Evolutionary conservation across 2,113 vertebrate species (phyloP), one percentile per base, ranked within the genome.

Genomic region (Vulpes lagopus): DNA sequence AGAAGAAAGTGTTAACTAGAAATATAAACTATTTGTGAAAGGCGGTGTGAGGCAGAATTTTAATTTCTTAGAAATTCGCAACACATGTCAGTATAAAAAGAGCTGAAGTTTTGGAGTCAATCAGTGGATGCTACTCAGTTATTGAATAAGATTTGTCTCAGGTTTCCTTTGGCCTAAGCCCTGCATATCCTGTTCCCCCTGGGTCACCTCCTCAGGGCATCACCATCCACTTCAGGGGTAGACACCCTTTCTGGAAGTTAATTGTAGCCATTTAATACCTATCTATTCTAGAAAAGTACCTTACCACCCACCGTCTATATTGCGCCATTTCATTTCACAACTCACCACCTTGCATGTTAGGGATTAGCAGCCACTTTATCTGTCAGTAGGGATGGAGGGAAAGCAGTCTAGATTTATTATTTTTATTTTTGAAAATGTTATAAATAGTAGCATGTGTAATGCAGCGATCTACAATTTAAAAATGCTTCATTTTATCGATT

Each of bases 151-250:
- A 92, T 16, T 38, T 11, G 5, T 23, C 74, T 73, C 23, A 23
- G 9, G 0, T 53, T 90, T 53, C 0, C 8, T 11, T 38, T 83
- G n/a, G 9, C 1, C 12, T 57, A 4, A 71, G 0, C 1, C 7
- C 53, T 55, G 27, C 5, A 65, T 49, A 2, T 9, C 8, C 2
- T 3, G 0, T 10, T 20, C 2, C 1, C 10, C 2, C 27, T 0
- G 8, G 14, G 5, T 11, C 16, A 8, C 0, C 4, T 27, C 27
- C 0, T 4, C 0, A 15, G 1, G 27, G 4, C 0, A 55, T 62
- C 49, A 32, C 30, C 49, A 22, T 1, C 0, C 8, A 6, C 17
- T 17, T 65, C 0, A 59, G 6, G 16, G 2, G 0, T 17, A 60
- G 11, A 16, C 7, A 38, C 43, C 7, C 43, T 8, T 19, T 10